A percentile compares a stretch with the other conserved stretches of the same genome.
Evolutionary conservation across 2,113 vertebrate species (phyloP).

Genomic region (Riparia riparia): DNA sequence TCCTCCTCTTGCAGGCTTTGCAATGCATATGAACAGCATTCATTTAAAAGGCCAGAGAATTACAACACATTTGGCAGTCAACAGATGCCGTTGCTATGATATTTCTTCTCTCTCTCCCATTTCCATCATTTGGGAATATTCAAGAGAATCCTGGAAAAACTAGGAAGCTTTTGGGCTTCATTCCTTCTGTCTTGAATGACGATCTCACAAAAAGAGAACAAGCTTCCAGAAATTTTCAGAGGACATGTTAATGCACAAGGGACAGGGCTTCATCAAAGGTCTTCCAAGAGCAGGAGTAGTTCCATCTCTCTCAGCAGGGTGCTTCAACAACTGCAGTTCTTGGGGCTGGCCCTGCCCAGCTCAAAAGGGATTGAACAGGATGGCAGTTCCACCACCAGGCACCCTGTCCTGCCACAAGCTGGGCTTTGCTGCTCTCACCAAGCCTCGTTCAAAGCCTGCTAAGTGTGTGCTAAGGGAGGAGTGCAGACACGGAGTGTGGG

Average conservation of each 20-base stretch:
- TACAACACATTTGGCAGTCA: background rate
- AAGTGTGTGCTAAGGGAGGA: background rate
- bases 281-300: background rate
- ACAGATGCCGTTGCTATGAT: background rate
- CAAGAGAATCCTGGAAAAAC: background rate
- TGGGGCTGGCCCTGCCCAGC: background rate
- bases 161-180: background rate
- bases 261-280: background rate
- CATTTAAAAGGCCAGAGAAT: constrained; percentile 33
- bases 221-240: background rate
- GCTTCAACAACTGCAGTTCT: background rate
- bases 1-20: background rate
- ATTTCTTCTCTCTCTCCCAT: background rate
- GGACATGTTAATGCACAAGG: background rate
- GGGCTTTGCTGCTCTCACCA: background rate
- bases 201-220: background rate
- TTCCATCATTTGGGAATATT: background rate
- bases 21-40: background rate
- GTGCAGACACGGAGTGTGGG: background rate
- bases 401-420: background rate
- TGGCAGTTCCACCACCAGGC: background rate
- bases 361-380: background rate
- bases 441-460: background rate
- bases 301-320: background rate
- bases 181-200: background rate